Evolutionary conservation across 2,888 invertebrate genomes (phyloP).

Genomic region (Cenopis cana): DNA sequence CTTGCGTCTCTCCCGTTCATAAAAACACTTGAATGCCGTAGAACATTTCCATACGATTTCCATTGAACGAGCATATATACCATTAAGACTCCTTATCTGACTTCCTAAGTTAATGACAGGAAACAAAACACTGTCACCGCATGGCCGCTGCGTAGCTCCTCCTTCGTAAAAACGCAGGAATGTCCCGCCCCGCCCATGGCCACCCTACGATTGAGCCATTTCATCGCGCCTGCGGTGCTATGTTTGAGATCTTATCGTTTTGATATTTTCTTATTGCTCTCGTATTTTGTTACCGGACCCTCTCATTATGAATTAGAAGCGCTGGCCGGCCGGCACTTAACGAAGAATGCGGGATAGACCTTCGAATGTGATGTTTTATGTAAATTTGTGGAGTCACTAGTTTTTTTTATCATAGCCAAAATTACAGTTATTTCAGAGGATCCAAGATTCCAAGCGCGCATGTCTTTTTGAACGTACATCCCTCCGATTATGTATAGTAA

Average conservation of each 20-base stretch:
- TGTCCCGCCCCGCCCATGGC: slow-evolving; percentile 44
- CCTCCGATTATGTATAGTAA: too few species aligned
- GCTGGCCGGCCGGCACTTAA: slow-evolving; percentile 58
- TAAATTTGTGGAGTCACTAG: slow-evolving; percentile 28
- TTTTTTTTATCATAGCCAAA: background rate
- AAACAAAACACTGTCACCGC: slow-evolving; percentile 31
- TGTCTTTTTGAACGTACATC: too few species aligned
- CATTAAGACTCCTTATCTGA: slow-evolving; percentile 26
- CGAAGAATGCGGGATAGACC: slow-evolving; percentile 48
- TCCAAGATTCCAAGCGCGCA: too few species aligned
- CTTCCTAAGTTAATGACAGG: slow-evolving; percentile 33
- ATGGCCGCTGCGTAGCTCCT: slow-evolving; percentile 31
- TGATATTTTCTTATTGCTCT: slow-evolving; percentile 61
- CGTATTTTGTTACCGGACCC: slow-evolving; percentile 70
- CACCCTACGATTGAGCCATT: slow-evolving; percentile 72
- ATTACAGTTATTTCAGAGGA: background rate
- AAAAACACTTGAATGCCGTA: slow-evolving; percentile 9
- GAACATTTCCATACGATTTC: slow-evolving; percentile 27
- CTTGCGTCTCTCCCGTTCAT: slow-evolving; percentile 1
- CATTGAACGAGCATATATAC: slow-evolving; percentile 11
- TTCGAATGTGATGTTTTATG: slow-evolving; percentile 26
- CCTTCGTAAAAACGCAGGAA: slow-evolving; percentile 32
- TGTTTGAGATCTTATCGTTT: slow-evolving; percentile 63
- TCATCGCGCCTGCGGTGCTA: slow-evolving; percentile 69
- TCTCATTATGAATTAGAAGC: slow-evolving; percentile 77